phyloP scores from a whole-genome alignment of 2,797 vertebrate species.

The Gymnopithys bicolor region DNA sequence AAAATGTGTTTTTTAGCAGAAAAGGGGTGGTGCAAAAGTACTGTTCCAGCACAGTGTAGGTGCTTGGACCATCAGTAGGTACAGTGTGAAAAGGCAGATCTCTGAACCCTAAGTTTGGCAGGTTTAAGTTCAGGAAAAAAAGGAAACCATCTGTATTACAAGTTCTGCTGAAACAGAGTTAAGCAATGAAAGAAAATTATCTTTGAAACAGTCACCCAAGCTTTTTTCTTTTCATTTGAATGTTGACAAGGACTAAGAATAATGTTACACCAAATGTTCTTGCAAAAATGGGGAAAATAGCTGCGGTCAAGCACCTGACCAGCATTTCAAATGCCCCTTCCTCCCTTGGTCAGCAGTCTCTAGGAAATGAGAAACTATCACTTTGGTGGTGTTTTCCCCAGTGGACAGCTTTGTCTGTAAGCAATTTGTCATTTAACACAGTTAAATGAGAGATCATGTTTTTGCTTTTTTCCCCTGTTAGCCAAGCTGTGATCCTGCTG shows the following conservation, averaged over 20 bases:
- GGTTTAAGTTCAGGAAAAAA: not conserved
- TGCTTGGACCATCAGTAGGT: slow-evolving; percentile 49
- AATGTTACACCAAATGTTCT: slow-evolving; percentile 14
- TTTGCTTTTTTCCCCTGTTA: not conserved
- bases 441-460: slow-evolving; percentile 62
- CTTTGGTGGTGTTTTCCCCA: slow-evolving; percentile 46
- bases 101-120: slow-evolving; percentile 27
- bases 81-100: slow-evolving; percentile 30
- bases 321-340: slow-evolving; percentile 40
- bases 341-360: slow-evolving; percentile 34
- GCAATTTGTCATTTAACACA: slow-evolving; percentile 55
- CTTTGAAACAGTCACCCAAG: slow-evolving; percentile 48
- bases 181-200: slow-evolving; percentile 17
- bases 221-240: slow-evolving; percentile 27
- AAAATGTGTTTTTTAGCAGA: slow-evolving; percentile 16
- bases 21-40: not conserved
- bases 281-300: slow-evolving; percentile 19
- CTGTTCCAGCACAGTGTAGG: slow-evolving; percentile 7
- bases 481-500: slow-evolving; percentile 33
- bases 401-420: slow-evolving; percentile 54
- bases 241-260: slow-evolving; percentile 10
- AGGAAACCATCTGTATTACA: slow-evolving; percentile 20
- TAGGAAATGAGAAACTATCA: slow-evolving; percentile 57
- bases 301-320: not conserved
- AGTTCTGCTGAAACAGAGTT: not conserved